Percentiles rank a stretch among this genome's conserved stretches.
Conservation (phyloP, 2,797 vertebrate genomes). For the Pangasius larnaudii region DNA sequence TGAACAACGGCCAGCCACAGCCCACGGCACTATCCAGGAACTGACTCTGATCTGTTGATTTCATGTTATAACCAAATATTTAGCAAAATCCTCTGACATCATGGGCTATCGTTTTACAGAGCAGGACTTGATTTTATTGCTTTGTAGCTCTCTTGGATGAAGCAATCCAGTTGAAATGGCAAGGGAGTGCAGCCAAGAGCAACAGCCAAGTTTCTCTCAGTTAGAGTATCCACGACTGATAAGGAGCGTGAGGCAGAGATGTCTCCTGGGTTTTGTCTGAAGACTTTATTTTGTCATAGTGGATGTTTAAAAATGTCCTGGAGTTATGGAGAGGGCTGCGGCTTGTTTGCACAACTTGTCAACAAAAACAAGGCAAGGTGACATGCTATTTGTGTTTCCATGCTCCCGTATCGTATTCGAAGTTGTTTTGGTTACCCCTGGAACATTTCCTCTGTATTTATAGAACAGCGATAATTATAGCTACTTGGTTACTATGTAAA, state of each 20-base stretch:
- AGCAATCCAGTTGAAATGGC: constrained; percentile 42
- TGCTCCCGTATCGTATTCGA: constrained; percentile 41
- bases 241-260: constrained; percentile 28
- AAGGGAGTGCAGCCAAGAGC: constrained; percentile 42
- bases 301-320: constrained; percentile 4
- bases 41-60: constrained; percentile 43
- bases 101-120: constrained; percentile 59
- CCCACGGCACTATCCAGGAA: constrained; percentile 59
- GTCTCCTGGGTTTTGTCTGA: constrained; percentile 48
- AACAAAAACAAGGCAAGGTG: constrained; percentile 39
- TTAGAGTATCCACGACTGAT: constrained; percentile 38
- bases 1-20: constrained; percentile 42
- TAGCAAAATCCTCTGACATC: constrained; percentile 64
- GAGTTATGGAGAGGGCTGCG: background rate
- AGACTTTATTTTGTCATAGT: constrained; percentile 16
- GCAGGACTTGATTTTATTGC: constrained; percentile 61
- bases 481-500: constrained; percentile 52
- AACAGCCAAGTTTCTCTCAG: constrained; percentile 46
- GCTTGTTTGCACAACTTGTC: constrained; percentile 16
- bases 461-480: constrained; percentile 53
- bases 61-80: constrained; percentile 54
- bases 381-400: constrained; percentile 27
- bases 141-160: constrained; percentile 59
- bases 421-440: constrained; percentile 43
- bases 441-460: constrained; percentile 52